Evolutionary conservation across 2,113 vertebrate genomes (phyloP).

Genomic region (Periophthalmus modestus): DNA sequence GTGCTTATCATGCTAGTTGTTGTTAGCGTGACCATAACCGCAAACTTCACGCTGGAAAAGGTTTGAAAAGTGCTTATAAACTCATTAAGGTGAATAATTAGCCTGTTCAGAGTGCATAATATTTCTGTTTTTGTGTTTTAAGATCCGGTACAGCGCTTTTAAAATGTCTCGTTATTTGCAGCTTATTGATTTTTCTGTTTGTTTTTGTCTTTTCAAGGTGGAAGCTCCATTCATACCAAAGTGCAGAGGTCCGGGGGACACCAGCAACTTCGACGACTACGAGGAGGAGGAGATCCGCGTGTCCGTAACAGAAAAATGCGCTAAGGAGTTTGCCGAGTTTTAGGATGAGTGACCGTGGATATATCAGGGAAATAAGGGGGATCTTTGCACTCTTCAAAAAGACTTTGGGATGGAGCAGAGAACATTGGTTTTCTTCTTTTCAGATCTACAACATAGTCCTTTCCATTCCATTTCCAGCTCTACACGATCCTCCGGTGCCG

Average conservation of each 20-base stretch:
- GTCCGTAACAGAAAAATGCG: conserved; percentile 97
- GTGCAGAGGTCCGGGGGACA: conserved; percentile 98
- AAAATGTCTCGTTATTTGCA: neutral
- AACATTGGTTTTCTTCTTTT: conserved; percentile 78
- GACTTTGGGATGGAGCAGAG: conserved; percentile 88
- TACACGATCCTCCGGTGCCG: conserved; percentile 87
- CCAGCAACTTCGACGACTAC: conserved; percentile 99
- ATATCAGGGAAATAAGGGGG: conserved; percentile 84
- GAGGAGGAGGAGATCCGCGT: conserved; percentile 98
- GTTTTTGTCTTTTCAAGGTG: conserved; percentile 78
- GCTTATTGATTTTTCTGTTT: neutral
- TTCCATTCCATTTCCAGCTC: conserved; percentile 88
- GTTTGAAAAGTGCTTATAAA: too few species aligned
- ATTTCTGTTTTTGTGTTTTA: too few species aligned
- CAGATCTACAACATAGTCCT: conserved; percentile 89
- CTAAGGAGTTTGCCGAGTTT: conserved; percentile 98
- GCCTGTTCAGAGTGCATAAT: too few species aligned
- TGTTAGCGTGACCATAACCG: too few species aligned
- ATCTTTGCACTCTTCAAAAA: conserved; percentile 94
- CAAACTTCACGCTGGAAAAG: too few species aligned
- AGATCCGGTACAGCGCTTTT: too few species aligned
- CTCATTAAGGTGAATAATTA: too few species aligned
- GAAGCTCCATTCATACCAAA: conserved; percentile 99
- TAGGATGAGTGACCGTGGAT: conserved; percentile 82
- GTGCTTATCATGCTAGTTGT: too few species aligned